Base-by-base conservation (phyloP, 1,140 invertebrate genomes). In the Drosophila ficusphila region DNA sequence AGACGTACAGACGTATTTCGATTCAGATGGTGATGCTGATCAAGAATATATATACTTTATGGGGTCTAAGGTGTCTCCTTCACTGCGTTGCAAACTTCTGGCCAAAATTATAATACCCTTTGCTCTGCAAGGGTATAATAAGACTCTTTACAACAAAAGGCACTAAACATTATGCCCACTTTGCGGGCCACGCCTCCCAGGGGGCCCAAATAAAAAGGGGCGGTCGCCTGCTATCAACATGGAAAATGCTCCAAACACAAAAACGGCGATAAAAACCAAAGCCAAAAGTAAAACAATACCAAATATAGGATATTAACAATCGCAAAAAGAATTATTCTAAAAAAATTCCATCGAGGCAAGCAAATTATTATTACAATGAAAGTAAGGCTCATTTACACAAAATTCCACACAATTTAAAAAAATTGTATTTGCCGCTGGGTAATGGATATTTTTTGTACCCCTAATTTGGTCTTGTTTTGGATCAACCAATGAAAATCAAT, bases 101-200 rank as follows among this genome's bases (percentile, higher is more conserved):
- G n/a, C n/a, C n/a, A n/a, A n/a, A n/a, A n/a, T n/a, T n/a, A n/a
- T n/a, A n/a, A n/a, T n/a, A n/a, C n/a, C n/a, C n/a, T n/a, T n/a
- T n/a, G n/a, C n/a, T n/a, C n/a, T n/a, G n/a, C n/a, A n/a, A n/a
- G n/a, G n/a, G n/a, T 49, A 71, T 48, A 68, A 68, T 39, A 85
- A 76, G 79, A 76, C 67, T 85, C 72, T 85, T 85, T 76, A 85
- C 81, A 85, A 76, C 76, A 76, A 85, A 85, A 86, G 78, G 81
- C 81, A 86, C 81, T 85, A 85, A 86, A 76, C 79, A 85, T 79
- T 85, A 85, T 79, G 71, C 71, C 76, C 79, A 79, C 57, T 72
- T 57, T 61, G 58, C 54, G 51, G 52, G 39, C 60, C 44, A 57
- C 65, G 65, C 68, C 52, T 19, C 34, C 65, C 54, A 33, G 47